Conservation (phyloP, 2,797 vertebrate genomes). For the Lindbergichthys nudifrons region DNA sequence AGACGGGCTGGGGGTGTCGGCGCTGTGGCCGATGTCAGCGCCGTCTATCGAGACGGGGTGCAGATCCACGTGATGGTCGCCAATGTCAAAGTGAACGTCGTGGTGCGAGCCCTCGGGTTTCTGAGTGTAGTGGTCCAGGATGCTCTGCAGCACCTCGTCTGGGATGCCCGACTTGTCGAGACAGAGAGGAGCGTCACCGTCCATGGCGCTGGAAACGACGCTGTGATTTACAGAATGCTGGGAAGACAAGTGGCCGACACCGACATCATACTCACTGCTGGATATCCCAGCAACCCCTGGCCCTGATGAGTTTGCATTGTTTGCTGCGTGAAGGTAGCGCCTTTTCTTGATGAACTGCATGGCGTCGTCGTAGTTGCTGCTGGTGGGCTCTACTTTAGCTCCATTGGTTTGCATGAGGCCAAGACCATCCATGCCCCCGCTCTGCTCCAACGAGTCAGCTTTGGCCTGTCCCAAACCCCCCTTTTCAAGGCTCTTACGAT, state of each 20-base stretch:
- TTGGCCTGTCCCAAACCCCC: constrained; percentile 86
- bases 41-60: constrained; percentile 75
- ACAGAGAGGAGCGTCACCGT: constrained; percentile 86
- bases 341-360: constrained; percentile 99
- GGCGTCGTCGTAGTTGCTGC: constrained; percentile 96
- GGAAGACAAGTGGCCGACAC: constrained; percentile 88
- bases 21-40: constrained; percentile 85
- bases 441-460: constrained; percentile 83
- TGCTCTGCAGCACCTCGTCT: constrained; percentile 97
- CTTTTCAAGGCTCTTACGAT: constrained; percentile 90
- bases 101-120: constrained; percentile 91
- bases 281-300: constrained; percentile 24
- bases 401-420: constrained; percentile 88
- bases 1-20: constrained; percentile 85
- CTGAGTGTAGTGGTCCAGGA: constrained; percentile 95
- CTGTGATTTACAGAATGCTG: constrained; percentile 93
- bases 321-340: constrained; percentile 93
- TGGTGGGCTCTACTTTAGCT: constrained; percentile 87
- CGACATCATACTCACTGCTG: constrained; percentile 85
- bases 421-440: constrained; percentile 85
- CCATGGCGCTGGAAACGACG: constrained; percentile 90
- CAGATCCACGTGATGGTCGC: constrained; percentile 92
- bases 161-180: constrained; percentile 97
- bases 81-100: constrained; percentile 90
- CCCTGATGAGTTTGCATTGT: constrained; percentile 83